Conservation (phyloP, 2,888 invertebrate genomes). For the Lithophane semibrunnea region DNA sequence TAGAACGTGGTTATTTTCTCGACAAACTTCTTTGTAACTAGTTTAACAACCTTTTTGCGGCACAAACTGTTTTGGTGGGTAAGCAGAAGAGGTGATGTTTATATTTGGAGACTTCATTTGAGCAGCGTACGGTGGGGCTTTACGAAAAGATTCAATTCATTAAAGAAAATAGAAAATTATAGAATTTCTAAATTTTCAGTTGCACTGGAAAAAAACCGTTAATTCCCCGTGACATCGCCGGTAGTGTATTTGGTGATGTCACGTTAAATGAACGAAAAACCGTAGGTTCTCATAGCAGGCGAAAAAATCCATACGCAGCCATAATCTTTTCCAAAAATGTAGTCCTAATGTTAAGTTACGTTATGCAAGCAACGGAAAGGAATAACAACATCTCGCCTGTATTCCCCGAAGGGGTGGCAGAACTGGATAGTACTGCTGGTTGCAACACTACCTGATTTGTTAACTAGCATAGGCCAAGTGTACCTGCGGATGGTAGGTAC, state of each 20-base stretch:
- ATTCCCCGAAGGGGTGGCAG: too few relatives aligned
- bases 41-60: conserved; percentile 37
- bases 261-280: background rate
- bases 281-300: background rate
- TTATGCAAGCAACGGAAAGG: background rate
- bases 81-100: background rate
- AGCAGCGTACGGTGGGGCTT: background rate
- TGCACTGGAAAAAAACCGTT: background rate
- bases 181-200: too few relatives aligned
- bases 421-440: background rate
- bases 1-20: conserved; percentile 55
- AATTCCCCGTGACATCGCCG: background rate
- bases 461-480: too few relatives aligned
- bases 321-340: background rate
- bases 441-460: too few relatives aligned
- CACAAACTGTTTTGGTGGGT: background rate
- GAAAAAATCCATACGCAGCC: background rate
- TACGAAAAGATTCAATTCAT: background rate
- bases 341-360: background rate
- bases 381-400: background rate
- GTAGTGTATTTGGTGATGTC: too few relatives aligned
- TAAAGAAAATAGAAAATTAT: background rate
- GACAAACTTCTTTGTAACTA: conserved; percentile 54
- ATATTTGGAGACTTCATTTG: conserved; percentile 2
- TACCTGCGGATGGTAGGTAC: too few relatives aligned